phyloP scores from a whole-genome alignment of 2,113 vertebrate species.

The Vireo altiloquus region DNA sequence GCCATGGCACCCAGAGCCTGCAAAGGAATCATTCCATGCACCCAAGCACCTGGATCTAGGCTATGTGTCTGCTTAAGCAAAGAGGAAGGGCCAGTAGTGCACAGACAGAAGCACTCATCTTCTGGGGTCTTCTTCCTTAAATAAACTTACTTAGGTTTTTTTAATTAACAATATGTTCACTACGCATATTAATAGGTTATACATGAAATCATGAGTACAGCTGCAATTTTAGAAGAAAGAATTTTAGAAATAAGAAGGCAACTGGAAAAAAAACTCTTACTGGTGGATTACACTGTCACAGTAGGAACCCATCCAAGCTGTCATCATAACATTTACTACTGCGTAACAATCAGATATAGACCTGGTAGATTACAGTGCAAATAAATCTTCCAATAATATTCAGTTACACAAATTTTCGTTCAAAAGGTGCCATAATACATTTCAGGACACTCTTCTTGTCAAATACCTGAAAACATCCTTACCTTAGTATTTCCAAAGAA shows the following conservation, averaged over 20 bases:
- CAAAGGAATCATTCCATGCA: not conserved
- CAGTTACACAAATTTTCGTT: not conserved
- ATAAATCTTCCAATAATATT: not conserved
- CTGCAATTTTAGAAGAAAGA: not conserved
- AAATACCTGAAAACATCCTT: conserved; percentile 1
- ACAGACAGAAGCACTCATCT: not conserved
- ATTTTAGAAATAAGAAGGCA: not conserved
- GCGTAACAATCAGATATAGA: not conserved
- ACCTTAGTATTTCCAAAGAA: conserved; percentile 98
- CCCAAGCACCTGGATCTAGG: not conserved
- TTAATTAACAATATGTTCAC: not conserved
- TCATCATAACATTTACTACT: not conserved
- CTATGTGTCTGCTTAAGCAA: not conserved
- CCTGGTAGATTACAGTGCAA: not conserved
- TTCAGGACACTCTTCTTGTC: not conserved
- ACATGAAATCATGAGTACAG: not conserved
- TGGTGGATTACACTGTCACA: not conserved
- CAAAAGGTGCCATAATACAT: not conserved
- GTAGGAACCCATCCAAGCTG: not conserved
- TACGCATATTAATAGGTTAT: not conserved
- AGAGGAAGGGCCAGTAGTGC: not conserved
- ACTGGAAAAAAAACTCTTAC: not conserved
- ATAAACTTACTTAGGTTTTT: not conserved
- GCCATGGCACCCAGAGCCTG: not conserved
- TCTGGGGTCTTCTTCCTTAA: not conserved